A percentile compares a stretch with the other conserved stretches of the same genome.
phyloP scores from a whole-genome alignment of 2,888 invertebrate species.

The Dicyrtomina minuta region DNA sequence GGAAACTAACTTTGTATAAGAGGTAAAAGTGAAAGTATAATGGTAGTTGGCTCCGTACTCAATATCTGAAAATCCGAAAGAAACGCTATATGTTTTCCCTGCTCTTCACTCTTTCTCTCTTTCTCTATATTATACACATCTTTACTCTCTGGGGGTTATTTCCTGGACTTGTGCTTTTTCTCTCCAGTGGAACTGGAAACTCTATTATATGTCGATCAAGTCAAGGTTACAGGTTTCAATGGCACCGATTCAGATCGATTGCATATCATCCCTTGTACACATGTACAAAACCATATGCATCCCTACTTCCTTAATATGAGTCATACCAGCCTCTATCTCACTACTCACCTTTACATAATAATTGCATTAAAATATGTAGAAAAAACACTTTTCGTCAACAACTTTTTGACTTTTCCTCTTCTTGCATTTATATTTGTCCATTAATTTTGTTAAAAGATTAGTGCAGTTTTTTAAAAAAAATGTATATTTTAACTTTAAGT shows the following conservation, averaged over 20 bases:
- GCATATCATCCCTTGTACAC: not conserved
- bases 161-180: too few relatives aligned
- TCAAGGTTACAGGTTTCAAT: slow-evolving; percentile 32
- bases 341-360: too few relatives aligned
- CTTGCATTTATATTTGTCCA: not conserved
- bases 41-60: not conserved
- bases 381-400: too few relatives aligned
- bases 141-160: not conserved
- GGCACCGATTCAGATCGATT: slow-evolving; percentile 23
- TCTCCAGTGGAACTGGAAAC: not conserved
- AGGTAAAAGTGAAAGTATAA: not conserved
- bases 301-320: too few relatives aligned
- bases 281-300: not conserved
- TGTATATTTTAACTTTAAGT: too few relatives aligned
- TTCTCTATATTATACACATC: not conserved
- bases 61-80: not conserved
- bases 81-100: not conserved
- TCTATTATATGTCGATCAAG: slow-evolving; percentile 36
- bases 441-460: too few relatives aligned
- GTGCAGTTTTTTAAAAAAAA: too few relatives aligned
- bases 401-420: not conserved
- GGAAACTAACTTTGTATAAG: not conserved
- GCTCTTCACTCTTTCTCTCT: not conserved
- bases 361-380: too few relatives aligned
- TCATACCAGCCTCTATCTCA: too few relatives aligned